Evolutionary conservation across 2,113 vertebrate genomes (phyloP).

Genomic region (Struthidea cinerea): DNA sequence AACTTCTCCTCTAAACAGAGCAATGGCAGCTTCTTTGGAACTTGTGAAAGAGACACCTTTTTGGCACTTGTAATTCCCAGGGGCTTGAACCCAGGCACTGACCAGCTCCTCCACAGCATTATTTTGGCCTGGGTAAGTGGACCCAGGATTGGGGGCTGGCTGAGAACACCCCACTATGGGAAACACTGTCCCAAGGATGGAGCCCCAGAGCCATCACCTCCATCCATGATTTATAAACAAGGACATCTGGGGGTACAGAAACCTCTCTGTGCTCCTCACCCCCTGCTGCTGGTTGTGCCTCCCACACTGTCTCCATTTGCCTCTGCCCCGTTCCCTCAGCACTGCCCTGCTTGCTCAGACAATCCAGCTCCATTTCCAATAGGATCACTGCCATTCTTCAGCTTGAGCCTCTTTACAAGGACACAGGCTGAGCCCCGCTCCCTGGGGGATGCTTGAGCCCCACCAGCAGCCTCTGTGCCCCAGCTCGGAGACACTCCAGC

Average conservation of each 20-base stretch:
- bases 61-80: neutral
- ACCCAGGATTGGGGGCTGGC: neutral
- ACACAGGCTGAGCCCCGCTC: neutral
- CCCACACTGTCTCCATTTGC: fast-evolving
- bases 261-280: fast-evolving
- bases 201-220: neutral
- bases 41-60: neutral
- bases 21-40: neutral
- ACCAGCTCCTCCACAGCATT: neutral
- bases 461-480: neutral
- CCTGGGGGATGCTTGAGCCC: neutral
- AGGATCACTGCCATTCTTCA: neutral
- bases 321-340: neutral
- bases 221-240: neutral
- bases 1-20: neutral
- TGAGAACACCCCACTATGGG: neutral
- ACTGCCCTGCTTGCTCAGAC: neutral
- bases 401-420: neutral
- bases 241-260: neutral
- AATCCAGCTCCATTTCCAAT: fast-evolving
- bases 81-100: neutral
- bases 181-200: neutral
- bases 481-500: neutral
- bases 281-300: fast-evolving
- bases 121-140: neutral